Base-by-base conservation (phyloP, 2,113 vertebrate species). In the Xiphophorus maculatus region DNA sequence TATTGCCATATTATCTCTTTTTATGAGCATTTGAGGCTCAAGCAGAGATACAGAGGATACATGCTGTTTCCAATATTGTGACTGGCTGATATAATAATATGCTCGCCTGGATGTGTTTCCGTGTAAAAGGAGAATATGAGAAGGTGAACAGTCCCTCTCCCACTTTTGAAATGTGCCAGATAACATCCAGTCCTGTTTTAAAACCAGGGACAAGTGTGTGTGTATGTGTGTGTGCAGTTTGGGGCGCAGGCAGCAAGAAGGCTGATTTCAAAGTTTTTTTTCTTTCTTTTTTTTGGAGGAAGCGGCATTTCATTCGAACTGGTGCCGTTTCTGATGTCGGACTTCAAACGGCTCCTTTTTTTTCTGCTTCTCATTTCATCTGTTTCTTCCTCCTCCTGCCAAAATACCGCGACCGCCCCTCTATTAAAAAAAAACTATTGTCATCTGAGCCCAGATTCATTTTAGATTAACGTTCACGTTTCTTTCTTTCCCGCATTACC, bases 401-500 rank as follows among this genome's bases (percentile, higher is more conserved):
- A 87, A 89, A 88, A 83, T 80, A 33, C 77, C 71, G 2, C 62
- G 62, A 30, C 71, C 79, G n/a, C 72, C 76, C 58, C 66, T 19
- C 71, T 69, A 48, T 58, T 72, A 87, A 91, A 77, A 88, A 79
- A 86, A 71, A 80, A 66, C 87, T 92, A 96, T 96, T 96, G 95
- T 97, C 94, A 93, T 90, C 84, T 89, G 89, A 93, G 91, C 87
- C 87, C 87, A 96, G 94, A 96, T 97, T 96, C 88, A 95, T 96
- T 96, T 97, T 96, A 96, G 94, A 96, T 94, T 92, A 92, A 91
- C 95, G 91, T 81, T 88, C 71, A 74, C 48, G 42, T 90, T 81
- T 90, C 90, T 93, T 90, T 96, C 95, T 94, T 91, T 96, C 95
- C 94, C 96, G 90, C 93, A 96, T 96, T 96, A 90, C 96, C 96